These are phyloP conservation scores for Cosmia trapezina DNA, from an alignment of 2,888 invertebrate species.

Conservation along the genomic window DNA sequence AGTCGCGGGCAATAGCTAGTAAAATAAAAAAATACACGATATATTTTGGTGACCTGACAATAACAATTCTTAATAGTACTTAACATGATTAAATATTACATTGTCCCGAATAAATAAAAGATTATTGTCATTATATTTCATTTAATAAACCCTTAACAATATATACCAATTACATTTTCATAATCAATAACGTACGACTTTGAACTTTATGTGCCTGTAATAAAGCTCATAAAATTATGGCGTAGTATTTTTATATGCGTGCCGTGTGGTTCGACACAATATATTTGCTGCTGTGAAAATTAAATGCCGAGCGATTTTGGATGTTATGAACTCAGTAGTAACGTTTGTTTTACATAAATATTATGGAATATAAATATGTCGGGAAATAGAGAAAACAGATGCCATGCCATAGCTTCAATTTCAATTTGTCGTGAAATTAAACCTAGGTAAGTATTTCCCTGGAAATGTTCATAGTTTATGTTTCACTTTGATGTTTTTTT, in stretches of 20 bases:
- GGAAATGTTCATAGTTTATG: neutral
- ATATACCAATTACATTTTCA: slow-evolving; percentile 53
- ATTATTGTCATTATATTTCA: slow-evolving; percentile 37
- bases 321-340: slow-evolving; percentile 11
- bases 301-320: slow-evolving; percentile 42
- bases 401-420: slow-evolving; percentile 41
- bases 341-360: slow-evolving; percentile 23
- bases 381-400: slow-evolving; percentile 18
- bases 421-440: slow-evolving; percentile 37
- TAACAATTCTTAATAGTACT: neutral
- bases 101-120: slow-evolving; percentile 30
- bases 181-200: slow-evolving; percentile 54
- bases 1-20: too few relatives aligned
- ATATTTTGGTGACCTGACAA: neutral
- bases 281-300: slow-evolving; percentile 51
- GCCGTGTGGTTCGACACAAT: slow-evolving; percentile 39
- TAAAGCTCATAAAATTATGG: slow-evolving; percentile 57
- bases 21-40: neutral
- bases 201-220: slow-evolving; percentile 54
- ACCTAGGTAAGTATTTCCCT: neutral
- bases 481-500: neutral
- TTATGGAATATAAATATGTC: slow-evolving; percentile 26
- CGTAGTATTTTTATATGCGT: slow-evolving; percentile 55
- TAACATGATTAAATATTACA: slow-evolving; percentile 1
- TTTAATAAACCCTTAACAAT: slow-evolving; percentile 44